Percentiles rank a stretch among this genome's conserved stretches.
Evolutionary conservation across 2,113 vertebrate genomes (phyloP).

Genomic region (Eclectus roratus): DNA sequence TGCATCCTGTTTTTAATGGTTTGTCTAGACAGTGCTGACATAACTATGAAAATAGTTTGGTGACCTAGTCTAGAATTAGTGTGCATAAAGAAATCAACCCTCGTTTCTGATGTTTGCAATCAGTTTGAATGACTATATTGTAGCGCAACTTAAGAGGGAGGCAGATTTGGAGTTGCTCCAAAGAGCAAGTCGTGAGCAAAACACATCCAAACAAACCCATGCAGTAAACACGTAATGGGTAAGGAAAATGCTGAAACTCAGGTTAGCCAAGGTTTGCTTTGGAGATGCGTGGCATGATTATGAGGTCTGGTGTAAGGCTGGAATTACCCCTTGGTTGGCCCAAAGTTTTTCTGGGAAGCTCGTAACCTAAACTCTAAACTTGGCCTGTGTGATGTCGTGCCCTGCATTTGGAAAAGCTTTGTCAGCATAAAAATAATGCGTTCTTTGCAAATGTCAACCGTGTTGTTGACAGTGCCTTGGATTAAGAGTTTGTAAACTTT

Average conservation of each 20-base stretch:
- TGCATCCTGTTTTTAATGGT: constrained; percentile 61
- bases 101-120: constrained; percentile 60
- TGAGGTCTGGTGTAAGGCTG: neutral
- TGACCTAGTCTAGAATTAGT: constrained; percentile 66
- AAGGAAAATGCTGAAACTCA: neutral
- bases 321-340: neutral
- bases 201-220: constrained; percentile 14
- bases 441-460: neutral
- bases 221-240: neutral
- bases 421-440: neutral
- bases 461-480: neutral
- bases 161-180: constrained; percentile 60
- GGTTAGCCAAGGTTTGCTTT: constrained; percentile 2
- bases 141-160: constrained; percentile 40
- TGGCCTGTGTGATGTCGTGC: neutral
- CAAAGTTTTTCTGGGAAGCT: neutral
- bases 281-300: neutral
- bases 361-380: neutral
- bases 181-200: constrained; percentile 41
- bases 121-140: constrained; percentile 51
- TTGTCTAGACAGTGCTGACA: constrained; percentile 68
- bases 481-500: neutral
- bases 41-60: constrained; percentile 59
- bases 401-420: neutral
- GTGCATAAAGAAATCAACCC: constrained; percentile 50